Base-by-base conservation (phyloP, 2,113 vertebrate species). In the Beaufortia kweichowensis region DNA sequence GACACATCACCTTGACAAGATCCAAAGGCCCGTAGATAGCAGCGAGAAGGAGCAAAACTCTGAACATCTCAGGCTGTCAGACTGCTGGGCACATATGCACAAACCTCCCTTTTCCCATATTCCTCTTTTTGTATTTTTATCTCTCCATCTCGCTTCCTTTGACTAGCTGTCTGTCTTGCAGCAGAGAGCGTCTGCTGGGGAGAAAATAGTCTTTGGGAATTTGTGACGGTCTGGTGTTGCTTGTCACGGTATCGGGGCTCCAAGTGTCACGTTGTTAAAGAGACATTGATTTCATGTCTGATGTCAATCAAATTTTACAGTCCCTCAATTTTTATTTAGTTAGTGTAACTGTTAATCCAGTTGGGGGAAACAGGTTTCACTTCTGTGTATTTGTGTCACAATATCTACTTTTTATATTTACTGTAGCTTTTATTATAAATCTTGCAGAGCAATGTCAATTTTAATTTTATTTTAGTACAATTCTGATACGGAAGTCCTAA, bases 1-100 rank as follows among this genome's bases (percentile, higher is more conserved):
- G 55, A 75, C 76, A 75, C 57, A 7, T 76, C 71, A 79, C 71
- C 81, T 69, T 82, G 63, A 76, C 81, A 66, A 70, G 65, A 78
- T 50, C 71, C 41, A 79, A 28, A 76, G 35, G 35, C 3, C 50
- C 71, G 46, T 26, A 46, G 41, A 35, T 39, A 48, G 61, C 23
- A 29, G 41, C 33, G 55, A 73, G 12, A 77, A 10, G 41, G 56
- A 43, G 46, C n/a, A 61, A 65, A 33, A 55, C 41, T 62, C 9
- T 24, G 50, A 43, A 59, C 15, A 57, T 29, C 19, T 26, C 4
- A 12, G 21, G 28, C 56, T 62, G 50, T 39, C 35, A 12, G 35
- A 6, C 74, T 76, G 67, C 68, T 39, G 33, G 53, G 21, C 53
- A 41, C 63, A 43, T 59, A 33, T 35, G 43, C 68, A 33, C 28